phyloP scores from a whole-genome alignment of 2,888 invertebrate species.

The Noctua janthina region DNA sequence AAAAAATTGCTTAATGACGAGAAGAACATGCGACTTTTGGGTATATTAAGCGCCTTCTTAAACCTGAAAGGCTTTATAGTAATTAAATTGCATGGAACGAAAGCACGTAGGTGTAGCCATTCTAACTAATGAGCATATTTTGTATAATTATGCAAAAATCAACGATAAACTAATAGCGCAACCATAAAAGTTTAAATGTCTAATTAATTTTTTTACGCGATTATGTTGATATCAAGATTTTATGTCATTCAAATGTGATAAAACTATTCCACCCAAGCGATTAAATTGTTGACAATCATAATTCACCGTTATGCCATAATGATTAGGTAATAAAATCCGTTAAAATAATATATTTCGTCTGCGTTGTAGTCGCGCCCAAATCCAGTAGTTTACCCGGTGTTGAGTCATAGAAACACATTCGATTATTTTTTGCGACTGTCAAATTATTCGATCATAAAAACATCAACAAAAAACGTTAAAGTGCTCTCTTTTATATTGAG shows the following conservation, averaged over 20 bases:
- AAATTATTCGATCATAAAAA: conserved; percentile 72
- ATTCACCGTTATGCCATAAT: conserved; percentile 44
- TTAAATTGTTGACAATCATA: conserved; percentile 31
- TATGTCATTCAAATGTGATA: conserved; percentile 20
- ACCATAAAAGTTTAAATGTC: conserved; percentile 1
- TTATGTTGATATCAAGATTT: conserved; percentile 22
- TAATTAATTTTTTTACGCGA: conserved; percentile 10
- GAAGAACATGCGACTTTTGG: not conserved
- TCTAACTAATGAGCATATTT: not conserved
- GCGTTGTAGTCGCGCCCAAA: conserved; percentile 49
- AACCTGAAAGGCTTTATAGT: not conserved
- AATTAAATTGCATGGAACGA: not conserved
- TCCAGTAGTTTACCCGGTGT: conserved; percentile 63
- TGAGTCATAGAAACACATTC: conserved; percentile 70
- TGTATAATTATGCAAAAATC: conserved; percentile 4
- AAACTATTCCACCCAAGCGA: conserved; percentile 16
- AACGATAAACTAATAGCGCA: not conserved
- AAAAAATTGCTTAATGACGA: not conserved
- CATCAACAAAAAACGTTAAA: conserved; percentile 65
- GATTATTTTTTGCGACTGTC: conserved; percentile 67
- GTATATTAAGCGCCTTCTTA: not conserved
- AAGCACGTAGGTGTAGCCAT: not conserved
- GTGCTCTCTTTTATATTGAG: conserved; percentile 83
- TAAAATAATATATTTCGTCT: conserved; percentile 55
- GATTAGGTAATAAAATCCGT: conserved; percentile 57